phyloP scores from a whole-genome alignment of 2,113 vertebrate species.

The Choloepus hoffmanni region DNA sequence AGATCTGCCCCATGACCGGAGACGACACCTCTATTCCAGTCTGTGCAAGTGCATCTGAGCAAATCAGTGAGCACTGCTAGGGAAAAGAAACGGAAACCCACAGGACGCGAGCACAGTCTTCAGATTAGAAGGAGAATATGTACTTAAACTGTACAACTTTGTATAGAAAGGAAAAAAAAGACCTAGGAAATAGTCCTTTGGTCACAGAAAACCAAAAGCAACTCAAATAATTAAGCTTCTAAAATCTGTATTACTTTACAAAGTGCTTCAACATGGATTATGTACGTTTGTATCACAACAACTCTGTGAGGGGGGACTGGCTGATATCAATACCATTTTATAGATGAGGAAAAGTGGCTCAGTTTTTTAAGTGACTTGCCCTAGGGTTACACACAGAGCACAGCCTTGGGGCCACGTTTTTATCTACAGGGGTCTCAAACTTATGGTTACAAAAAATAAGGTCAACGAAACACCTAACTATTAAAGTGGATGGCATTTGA shows the following conservation, averaged over 20 bases:
- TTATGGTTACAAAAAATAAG: not conserved
- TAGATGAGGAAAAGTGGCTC: not conserved
- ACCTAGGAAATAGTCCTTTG: not conserved
- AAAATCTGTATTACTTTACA: not conserved
- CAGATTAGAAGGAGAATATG: not conserved
- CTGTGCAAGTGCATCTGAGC: not conserved
- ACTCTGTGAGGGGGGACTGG: not conserved
- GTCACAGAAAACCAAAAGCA: conserved; percentile 28
- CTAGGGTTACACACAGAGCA: not conserved
- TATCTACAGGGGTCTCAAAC: not conserved
- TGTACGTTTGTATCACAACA: not conserved
- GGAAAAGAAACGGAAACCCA: not conserved
- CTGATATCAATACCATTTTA: not conserved
- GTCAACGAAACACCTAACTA: not conserved
- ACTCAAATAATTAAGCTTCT: not conserved
- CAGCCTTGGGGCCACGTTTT: not conserved
- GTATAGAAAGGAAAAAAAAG: not conserved
- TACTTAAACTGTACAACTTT: not conserved
- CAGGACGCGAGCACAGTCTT: not conserved
- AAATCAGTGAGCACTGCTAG: not conserved
- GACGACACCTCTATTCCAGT: not conserved
- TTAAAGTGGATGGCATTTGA: not conserved
- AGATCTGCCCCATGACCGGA: not conserved
- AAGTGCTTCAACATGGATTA: not conserved
- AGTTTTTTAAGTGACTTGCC: not conserved